phyloP scores from a whole-genome alignment of 2,888 invertebrate genomes.

The Machimus atricapillus region DNA sequence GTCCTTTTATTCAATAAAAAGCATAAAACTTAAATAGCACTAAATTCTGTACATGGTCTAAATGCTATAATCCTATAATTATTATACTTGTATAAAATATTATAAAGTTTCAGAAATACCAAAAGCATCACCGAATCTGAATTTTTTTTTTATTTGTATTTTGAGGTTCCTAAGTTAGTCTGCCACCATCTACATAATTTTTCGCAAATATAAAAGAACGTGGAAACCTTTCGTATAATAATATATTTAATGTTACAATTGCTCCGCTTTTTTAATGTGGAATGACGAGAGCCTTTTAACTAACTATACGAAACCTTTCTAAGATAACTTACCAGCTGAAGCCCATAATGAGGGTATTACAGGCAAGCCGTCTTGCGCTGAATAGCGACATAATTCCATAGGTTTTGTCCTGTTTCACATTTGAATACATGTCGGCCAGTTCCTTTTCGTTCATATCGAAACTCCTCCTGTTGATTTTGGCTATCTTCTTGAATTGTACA shows the following conservation, averaged over 20 bases:
- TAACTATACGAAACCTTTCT: background rate
- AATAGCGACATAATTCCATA: conserved; percentile 68
- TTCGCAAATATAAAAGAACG: background rate
- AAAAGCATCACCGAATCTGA: background rate
- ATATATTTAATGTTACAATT: too few relatives aligned
- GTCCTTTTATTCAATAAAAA: too few relatives aligned
- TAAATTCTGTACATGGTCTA: too few relatives aligned
- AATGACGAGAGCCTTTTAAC: too few relatives aligned
- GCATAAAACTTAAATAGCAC: too few relatives aligned
- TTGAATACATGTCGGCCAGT: conserved; percentile 60
- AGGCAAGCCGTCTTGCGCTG: conserved; percentile 65
- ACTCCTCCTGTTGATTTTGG: conserved; percentile 64
- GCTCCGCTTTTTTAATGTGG: too few relatives aligned
- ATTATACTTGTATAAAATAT: too few relatives aligned
- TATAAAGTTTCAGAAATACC: too few relatives aligned
- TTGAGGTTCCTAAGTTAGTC: background rate
- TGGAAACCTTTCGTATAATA: too few relatives aligned
- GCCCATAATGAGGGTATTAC: conserved; percentile 66
- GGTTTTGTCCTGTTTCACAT: conserved; percentile 58
- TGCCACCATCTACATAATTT: background rate
- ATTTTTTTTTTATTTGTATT: background rate
- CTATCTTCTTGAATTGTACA: conserved; percentile 65
- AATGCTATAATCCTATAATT: too few relatives aligned
- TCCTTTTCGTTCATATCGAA: conserved; percentile 61
- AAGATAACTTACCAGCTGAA: conserved; percentile 65